phyloP scores from a whole-genome alignment of 2,888 invertebrate genomes.

The Lasius platythorax region DNA sequence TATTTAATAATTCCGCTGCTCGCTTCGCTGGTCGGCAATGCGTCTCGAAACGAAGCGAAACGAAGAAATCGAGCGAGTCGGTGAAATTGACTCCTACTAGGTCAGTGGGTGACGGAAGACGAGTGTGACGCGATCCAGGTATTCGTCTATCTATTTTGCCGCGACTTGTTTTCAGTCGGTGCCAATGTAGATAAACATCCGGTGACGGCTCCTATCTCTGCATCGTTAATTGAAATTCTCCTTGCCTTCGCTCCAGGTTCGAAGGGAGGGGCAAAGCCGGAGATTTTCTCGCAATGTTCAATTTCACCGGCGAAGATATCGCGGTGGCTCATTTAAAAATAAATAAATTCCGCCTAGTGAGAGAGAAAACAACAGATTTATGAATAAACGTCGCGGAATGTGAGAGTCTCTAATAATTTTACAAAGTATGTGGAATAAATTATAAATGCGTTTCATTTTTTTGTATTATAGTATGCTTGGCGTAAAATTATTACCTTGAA shows the following conservation, averaged over 20 bases:
- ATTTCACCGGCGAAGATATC: conserved; percentile 42
- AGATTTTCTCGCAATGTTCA: conserved; percentile 33
- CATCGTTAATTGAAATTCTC: conserved; percentile 56
- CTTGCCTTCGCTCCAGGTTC: not conserved
- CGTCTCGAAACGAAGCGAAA: conserved; percentile 50
- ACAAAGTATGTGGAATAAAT: not conserved
- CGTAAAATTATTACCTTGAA: not conserved
- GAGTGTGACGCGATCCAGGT: conserved; percentile 44
- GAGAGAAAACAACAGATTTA: not conserved
- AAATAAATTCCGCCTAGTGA: not conserved
- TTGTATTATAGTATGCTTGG: not conserved
- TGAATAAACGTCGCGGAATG: not conserved
- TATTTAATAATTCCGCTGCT: conserved; percentile 52
- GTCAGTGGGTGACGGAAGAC: conserved; percentile 80
- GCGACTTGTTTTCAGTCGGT: conserved; percentile 17
- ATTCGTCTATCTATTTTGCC: conserved; percentile 42
- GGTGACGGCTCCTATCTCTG: not conserved
- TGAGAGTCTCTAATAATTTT: not conserved
- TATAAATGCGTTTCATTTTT: not conserved
- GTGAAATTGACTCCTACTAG: conserved; percentile 81
- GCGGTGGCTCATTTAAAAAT: not conserved
- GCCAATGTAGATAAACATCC: conserved; percentile 46
- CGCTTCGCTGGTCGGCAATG: not conserved
- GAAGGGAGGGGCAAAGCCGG: conserved; percentile 1
- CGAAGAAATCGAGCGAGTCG: conserved; percentile 61